Conservation (phyloP, 2,113 vertebrate species). For the Chelonoidis abingdonii region DNA sequence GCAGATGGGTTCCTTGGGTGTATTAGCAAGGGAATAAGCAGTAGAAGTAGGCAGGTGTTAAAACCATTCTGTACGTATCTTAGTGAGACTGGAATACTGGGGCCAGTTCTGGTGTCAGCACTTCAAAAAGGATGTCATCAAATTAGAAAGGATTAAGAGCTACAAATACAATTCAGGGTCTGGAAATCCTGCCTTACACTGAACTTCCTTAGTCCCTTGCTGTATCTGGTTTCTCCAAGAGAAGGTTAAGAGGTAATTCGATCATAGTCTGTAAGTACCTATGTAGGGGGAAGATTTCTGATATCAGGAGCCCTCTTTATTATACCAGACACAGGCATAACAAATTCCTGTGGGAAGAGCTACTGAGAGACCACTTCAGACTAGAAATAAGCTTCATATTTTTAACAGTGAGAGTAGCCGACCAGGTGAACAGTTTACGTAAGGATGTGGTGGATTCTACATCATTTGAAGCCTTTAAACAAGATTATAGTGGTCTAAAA, state of each 20-base stretch:
- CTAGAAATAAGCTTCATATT: neutral
- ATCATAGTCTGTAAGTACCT: neutral
- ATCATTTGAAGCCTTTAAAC: neutral
- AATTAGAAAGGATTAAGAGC: neutral
- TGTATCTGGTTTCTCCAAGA: neutral
- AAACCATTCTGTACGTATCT: too few species aligned
- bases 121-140: neutral
- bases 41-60: neutral
- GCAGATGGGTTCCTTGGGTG: neutral
- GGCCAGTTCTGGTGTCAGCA: neutral
- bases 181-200: neutral
- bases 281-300: neutral
- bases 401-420: neutral
- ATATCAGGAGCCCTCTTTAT: neutral
- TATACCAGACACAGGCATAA: neutral
- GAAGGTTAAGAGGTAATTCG: neutral
- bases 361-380: neutral
- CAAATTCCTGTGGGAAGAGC: neutral
- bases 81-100: neutral
- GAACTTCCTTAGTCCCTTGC: neutral
- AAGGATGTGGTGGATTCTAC: neutral
- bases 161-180: neutral
- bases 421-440: neutral
- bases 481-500: neutral
- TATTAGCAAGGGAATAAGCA: neutral